Base-by-base conservation (phyloP, 2,113 vertebrate genomes). In the Brachypodius melanocephalos region DNA sequence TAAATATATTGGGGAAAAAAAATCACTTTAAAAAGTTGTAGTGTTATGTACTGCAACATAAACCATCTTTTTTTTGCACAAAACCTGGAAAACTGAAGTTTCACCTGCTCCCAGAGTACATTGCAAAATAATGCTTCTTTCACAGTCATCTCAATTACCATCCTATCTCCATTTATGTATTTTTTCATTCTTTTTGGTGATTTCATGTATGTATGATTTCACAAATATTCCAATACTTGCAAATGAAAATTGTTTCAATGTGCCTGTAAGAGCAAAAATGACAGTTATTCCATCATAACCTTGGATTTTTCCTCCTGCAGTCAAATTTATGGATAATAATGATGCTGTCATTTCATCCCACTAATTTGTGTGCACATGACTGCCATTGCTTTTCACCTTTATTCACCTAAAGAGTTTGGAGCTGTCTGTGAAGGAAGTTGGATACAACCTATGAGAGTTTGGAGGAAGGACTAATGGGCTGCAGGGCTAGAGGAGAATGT, bases 361-460 rank as follows among this genome's bases (percentile, higher is more conserved):
- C 7, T 38, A 14, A 28, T 65, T 34, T 59, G 9, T 40, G 20
- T 69, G 24, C 9, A 1, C 8, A 18, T 57, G n/a, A 8, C n/a
- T 46, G 6, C 18, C 6, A 1, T 14, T 69, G 8, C 22, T 86
- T 17, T 57, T 59, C 32, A 32, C 51, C 11, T 66, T 46, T 49
- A 11, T 31, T 81, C 5, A 9, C 17, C 63, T 48, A 3, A 63
- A 43, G 36, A 17, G 38, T 42, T 72, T 42, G 45, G 42, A 81
- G 21, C 48, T 68, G 43, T 31, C 19, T 62, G 31, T 5, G 3
- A 42, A 45, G 22, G 34, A 43, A 32, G 17, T 38, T 51, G 34
- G 13, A 36, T 5, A 8, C 10, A 31, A 2, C 6, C 4, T 28
- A 24, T 0, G 0, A 12, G 67, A 75, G 22, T 15, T 0, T 12